phyloP scores from a whole-genome alignment of 2,888 invertebrate genomes.

The Agriotes lineatus region DNA sequence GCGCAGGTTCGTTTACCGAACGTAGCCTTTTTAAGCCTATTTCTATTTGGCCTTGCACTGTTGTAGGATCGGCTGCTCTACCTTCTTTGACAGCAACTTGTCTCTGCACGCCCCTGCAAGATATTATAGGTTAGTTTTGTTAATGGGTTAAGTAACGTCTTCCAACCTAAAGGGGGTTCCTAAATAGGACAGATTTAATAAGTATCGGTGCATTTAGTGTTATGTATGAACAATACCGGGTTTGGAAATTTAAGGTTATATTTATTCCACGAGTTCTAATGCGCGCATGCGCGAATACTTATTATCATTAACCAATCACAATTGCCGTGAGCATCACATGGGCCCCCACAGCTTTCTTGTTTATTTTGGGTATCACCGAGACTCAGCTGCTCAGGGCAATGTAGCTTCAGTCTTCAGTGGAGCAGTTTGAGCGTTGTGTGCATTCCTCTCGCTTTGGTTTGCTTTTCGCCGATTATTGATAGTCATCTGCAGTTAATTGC shows the following conservation, averaged over 20 bases:
- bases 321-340: conserved; percentile 43
- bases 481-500: not conserved
- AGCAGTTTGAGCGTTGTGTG: not conserved
- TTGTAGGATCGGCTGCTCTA: conserved; percentile 70
- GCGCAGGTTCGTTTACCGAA: conserved; percentile 70
- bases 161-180: conserved; percentile 81
- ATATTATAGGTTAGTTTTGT: conserved; percentile 60
- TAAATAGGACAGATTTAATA: conserved; percentile 81
- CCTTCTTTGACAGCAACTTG: conserved; percentile 66
- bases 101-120: conserved; percentile 79
- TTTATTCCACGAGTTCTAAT: not conserved
- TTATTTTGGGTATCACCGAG: conserved; percentile 49
- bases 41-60: conserved; percentile 82
- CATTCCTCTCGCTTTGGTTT: conserved; percentile 3
- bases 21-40: conserved; percentile 70
- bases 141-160: not conserved
- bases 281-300: conserved; percentile 19
- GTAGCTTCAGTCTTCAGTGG: conserved; percentile 23
- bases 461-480: not conserved
- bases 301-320: conserved; percentile 26
- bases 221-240: no score
- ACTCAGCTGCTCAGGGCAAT: conserved; percentile 39
- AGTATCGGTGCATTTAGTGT: conserved; percentile 81
- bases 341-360: conserved; percentile 44
- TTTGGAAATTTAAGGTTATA: not conserved